These are phyloP conservation scores for Trachemys scripta DNA, from an alignment of 2,113 vertebrate genomes.

Conservation along the genomic window DNA sequence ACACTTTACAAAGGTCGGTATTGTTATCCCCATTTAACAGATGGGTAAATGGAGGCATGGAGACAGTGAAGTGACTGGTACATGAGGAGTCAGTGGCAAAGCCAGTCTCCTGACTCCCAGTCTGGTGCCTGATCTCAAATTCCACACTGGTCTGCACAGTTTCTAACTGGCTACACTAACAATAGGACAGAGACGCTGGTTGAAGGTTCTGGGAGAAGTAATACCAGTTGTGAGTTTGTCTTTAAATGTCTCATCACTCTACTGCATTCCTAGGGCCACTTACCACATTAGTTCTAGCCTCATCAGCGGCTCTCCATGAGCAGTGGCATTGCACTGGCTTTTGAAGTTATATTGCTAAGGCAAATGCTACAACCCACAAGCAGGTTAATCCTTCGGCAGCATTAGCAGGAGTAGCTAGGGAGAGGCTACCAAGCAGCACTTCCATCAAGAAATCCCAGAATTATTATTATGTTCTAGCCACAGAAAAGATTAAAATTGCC, in stretches of 20 bases:
- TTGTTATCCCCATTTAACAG: neutral
- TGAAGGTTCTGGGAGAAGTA: neutral
- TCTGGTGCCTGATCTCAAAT: neutral
- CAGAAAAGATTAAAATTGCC: neutral
- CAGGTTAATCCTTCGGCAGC: neutral
- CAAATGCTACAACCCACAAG: neutral
- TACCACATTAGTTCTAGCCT: neutral
- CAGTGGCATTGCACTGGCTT: neutral
- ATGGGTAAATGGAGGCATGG: neutral
- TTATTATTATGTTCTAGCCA: neutral
- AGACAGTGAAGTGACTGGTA: neutral
- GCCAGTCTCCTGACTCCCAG: neutral
- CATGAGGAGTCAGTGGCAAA: neutral
- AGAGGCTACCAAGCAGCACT: neutral
- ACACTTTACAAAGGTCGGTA: neutral
- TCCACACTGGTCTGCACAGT: neutral
- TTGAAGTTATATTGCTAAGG: neutral
- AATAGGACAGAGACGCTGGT: neutral
- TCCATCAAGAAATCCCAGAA: neutral
- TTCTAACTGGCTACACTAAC: neutral
- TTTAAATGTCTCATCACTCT: neutral
- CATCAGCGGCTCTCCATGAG: neutral
- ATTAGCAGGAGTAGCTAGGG: neutral
- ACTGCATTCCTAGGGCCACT: neutral
- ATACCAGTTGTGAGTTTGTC: neutral